A percentile compares a stretch with the other conserved stretches of the same genome.
These are phyloP conservation scores for Bradypodion ventrale DNA, from an alignment of 2,797 vertebrate species.

Conservation along the genomic window DNA sequence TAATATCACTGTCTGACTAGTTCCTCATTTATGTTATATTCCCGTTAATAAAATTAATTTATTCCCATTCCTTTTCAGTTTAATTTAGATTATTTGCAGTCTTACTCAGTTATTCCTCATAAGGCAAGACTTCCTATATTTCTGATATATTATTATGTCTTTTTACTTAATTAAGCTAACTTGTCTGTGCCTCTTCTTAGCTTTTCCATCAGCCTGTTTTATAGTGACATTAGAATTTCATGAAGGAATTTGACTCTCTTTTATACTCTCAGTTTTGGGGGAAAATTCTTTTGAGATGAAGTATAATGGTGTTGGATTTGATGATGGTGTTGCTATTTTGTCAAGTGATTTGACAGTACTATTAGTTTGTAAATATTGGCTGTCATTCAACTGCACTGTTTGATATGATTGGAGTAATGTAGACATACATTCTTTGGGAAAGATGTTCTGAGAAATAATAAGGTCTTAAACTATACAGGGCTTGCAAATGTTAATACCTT, in stretches of 20 bases:
- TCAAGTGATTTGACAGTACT: not conserved
- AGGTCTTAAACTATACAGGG: no score
- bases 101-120: not conserved
- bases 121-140: not conserved
- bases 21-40: constrained; percentile 9
- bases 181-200: not conserved
- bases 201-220: not conserved
- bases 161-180: not conserved
- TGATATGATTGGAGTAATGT: no score
- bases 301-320: not conserved
- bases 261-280: not conserved
- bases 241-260: not conserved
- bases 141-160: not conserved
- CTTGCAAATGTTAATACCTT: no score
- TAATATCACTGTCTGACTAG: not conserved
- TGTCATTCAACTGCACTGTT: no score
- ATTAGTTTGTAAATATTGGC: no score
- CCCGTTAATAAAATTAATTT: not conserved
- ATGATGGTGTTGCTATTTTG: not conserved
- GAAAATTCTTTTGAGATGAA: not conserved
- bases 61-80: not conserved
- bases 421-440: no score
- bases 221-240: not conserved
- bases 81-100: not conserved
- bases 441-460: no score